Evolutionary conservation across 2,888 invertebrate genomes (phyloP).

Genomic region (Megastigmus dorsalis): DNA sequence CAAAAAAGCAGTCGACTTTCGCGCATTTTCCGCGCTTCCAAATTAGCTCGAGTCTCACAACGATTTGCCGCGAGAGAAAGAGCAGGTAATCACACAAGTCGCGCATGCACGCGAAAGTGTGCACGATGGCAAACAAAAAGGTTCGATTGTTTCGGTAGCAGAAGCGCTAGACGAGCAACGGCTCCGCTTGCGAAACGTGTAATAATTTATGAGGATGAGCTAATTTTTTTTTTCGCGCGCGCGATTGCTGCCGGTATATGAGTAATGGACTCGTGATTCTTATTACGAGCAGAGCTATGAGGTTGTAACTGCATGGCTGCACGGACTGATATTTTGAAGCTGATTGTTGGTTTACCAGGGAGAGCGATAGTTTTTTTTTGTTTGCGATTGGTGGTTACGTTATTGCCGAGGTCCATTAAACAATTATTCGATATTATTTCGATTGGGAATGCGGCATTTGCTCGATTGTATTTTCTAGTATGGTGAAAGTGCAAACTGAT

Average conservation of each 20-base stretch:
- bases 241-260: too few species aligned
- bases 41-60: not conserved
- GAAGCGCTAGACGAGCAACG: not conserved
- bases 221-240: too few species aligned
- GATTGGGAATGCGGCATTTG: too few species aligned
- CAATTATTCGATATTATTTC: too few species aligned
- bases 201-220: conserved; percentile 30
- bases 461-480: too few species aligned
- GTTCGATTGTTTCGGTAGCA: not conserved
- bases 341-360: too few species aligned
- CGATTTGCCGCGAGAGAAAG: not conserved
- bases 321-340: not conserved
- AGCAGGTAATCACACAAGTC: not conserved
- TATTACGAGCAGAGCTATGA: too few species aligned
- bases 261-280: too few species aligned
- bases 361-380: too few species aligned
- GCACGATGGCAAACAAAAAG: not conserved
- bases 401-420: too few species aligned
- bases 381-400: too few species aligned
- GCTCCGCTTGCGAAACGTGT: conserved; percentile 17
- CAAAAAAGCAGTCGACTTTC: not conserved
- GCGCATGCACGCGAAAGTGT: not conserved
- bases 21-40: not conserved
- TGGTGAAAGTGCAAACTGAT: too few species aligned
- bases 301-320: not conserved